These are phyloP conservation scores for Hystrix cristata DNA, from an alignment of 2,113 vertebrate genomes.

Conservation along the genomic window DNA sequence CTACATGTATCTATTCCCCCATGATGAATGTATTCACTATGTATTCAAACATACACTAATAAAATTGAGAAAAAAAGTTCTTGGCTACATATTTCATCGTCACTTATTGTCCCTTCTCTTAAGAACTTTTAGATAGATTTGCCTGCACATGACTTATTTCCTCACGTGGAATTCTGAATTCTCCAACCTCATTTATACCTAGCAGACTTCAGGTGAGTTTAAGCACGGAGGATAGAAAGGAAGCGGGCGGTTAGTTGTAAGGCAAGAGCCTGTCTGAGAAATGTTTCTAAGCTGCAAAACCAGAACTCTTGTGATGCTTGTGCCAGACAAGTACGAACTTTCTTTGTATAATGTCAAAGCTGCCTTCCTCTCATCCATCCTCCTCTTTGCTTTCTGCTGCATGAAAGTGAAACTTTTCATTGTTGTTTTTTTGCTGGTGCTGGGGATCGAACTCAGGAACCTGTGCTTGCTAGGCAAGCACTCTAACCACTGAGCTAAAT, in stretches of 20 bases:
- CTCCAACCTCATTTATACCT: neutral
- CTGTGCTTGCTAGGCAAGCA: too few species aligned
- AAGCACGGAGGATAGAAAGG: neutral
- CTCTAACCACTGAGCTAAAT: too few species aligned
- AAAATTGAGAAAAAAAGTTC: neutral
- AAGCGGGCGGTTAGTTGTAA: neutral
- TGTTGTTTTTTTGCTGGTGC: neutral
- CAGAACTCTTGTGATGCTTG: neutral
- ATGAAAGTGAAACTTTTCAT: slow-evolving; percentile 39
- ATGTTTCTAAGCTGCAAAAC: neutral
- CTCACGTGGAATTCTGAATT: neutral
- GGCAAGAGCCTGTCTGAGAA: neutral
- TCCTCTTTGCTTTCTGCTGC: neutral
- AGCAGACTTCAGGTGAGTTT: neutral
- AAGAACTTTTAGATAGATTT: neutral
- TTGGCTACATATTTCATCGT: neutral
- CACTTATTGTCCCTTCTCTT: neutral
- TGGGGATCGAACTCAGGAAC: too few species aligned
- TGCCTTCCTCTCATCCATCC: neutral
- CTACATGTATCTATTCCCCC: neutral
- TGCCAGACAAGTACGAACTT: neutral
- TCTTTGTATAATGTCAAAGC: neutral
- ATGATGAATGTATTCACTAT: neutral
- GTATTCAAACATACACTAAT: neutral
- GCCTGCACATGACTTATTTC: neutral